Base-by-base conservation (phyloP, 1,140 invertebrate species). In the Arion vulgaris region DNA sequence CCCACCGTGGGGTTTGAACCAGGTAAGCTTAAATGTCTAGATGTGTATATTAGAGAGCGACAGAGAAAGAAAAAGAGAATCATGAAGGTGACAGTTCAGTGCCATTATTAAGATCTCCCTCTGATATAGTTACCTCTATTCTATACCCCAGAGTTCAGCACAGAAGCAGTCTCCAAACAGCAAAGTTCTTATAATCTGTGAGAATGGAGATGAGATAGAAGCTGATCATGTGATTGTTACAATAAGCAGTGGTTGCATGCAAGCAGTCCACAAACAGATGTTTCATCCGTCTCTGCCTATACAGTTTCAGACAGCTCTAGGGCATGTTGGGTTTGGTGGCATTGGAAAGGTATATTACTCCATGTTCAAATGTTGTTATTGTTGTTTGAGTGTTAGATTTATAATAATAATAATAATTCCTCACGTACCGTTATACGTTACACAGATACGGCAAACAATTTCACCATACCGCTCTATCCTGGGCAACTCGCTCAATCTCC, bases 181-280 rank as follows among this genome's bases (percentile, higher is more conserved):
- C 26, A 76, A 53, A 76, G n/a, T 45, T 28, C 13, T 15, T 7
- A 39, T 76, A 5, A 76, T 41, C 19, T 78, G 76, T 78, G 76
- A 66, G 26, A 78, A 78, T 78, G 76, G 76, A 7, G 38, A 66
- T 23, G 26, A 5, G 7, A 45, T 62, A 19, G 17, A 26, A 39
- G 32, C 76, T 17, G 76, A 78, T 39, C 53, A 78, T 39, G 76
- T 78, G 9, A 78, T 78, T 62, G 76, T 78, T 13, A 78, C 76
- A 9, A 19, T 39, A n/a, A 78, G 76, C 41, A 32, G 34, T 4
- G 51, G 76, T n/a, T 78, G 28, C 36, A 23, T 78, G 51, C 34
- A 78, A 53, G 49, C 76, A 7, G 36, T 2, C 7, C 76, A 78
- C 36, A 38, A 36, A 49, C 2, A 7, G 7, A n/a, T 78, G 23